Evolutionary conservation across 2,113 vertebrate species (phyloP).

Genomic region (Pelodiscus sinensis): DNA sequence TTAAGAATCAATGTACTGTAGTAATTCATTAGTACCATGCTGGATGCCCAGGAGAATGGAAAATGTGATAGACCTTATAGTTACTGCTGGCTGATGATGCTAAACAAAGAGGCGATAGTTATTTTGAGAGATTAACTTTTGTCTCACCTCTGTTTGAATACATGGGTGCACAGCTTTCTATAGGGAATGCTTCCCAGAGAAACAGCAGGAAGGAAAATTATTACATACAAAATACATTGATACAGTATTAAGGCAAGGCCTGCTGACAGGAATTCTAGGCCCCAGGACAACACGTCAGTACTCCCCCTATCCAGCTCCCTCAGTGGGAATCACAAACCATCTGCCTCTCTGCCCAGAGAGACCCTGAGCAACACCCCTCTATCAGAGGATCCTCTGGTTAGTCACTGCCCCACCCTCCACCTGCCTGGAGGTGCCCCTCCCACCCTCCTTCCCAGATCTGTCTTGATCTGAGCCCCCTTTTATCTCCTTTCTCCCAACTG

Average conservation of each 20-base stretch:
- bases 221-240: background rate
- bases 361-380: no score
- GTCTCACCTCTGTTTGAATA: background rate
- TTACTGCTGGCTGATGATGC: constrained; percentile 50
- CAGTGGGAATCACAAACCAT: no score
- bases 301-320: no score
- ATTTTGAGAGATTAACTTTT: constrained; percentile 43
- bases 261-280: no score
- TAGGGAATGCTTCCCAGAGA: constrained; percentile 1
- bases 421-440: no score
- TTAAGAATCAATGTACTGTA: constrained; percentile 67
- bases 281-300: no score
- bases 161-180: background rate
- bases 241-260: background rate
- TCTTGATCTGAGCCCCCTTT: no score
- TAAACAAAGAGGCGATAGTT: constrained; percentile 38
- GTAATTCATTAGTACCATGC: constrained; percentile 53
- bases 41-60: constrained; percentile 69
- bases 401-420: no score
- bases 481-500: no score
- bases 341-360: no score
- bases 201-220: constrained; percentile 6
- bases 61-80: constrained; percentile 62
- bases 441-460: no score
- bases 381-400: no score